Conservation (phyloP, 2,888 invertebrate species). For the Prosapia bicincta region DNA sequence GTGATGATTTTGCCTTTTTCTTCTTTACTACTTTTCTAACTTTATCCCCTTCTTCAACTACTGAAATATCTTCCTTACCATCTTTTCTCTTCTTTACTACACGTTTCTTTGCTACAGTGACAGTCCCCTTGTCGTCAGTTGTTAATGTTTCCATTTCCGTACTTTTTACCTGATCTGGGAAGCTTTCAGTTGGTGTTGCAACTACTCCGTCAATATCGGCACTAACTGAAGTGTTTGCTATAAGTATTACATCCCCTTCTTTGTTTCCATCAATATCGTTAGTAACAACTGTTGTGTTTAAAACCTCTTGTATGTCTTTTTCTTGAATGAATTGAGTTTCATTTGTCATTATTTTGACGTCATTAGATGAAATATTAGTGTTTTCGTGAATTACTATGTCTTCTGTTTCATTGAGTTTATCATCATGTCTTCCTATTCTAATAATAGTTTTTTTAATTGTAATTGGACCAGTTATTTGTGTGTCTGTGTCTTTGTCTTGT, state of each 20-base stretch:
- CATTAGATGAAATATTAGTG: too few species aligned
- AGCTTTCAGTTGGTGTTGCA: constrained; percentile 38
- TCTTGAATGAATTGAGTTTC: too few species aligned
- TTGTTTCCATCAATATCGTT: too few species aligned
- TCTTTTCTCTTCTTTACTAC: constrained; percentile 26
- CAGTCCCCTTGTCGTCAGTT: constrained; percentile 13
- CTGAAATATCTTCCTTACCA: constrained; percentile 18
- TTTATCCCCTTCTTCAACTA: constrained; percentile 11
- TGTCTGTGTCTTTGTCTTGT: not conserved
- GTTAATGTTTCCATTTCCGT: constrained; percentile 41
- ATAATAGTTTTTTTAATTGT: not conserved
- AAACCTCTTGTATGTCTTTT: too few species aligned
- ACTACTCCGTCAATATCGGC: not conserved
- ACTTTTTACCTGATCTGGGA: constrained; percentile 44
- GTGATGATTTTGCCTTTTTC: not conserved
- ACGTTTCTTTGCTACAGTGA: constrained; percentile 18
- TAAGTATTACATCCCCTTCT: too few species aligned
- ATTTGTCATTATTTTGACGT: too few species aligned
- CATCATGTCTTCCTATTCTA: not conserved
- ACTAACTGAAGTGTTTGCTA: too few species aligned
- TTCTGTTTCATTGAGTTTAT: not conserved
- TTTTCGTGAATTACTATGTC: constrained; percentile 10
- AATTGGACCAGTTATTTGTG: not conserved
- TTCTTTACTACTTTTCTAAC: not conserved
- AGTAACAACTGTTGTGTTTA: too few species aligned